phyloP scores from a whole-genome alignment of 2,888 invertebrate genomes.

The Chymomyza fuscimana region DNA sequence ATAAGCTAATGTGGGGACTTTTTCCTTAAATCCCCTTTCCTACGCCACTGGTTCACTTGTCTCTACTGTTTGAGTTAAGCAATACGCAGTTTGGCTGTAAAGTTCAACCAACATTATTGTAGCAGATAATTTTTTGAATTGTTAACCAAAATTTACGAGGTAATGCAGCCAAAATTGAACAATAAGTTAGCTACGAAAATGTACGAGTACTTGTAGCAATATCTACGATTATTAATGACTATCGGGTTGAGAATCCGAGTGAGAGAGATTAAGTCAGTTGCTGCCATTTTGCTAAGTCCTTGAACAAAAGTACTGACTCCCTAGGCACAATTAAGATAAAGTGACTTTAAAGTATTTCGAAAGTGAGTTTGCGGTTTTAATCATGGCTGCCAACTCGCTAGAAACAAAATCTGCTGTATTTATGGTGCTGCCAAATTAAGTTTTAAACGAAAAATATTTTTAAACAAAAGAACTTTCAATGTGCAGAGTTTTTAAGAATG shows the following conservation, averaged over 20 bases:
- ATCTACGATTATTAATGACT: neutral
- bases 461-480: neutral
- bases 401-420: neutral
- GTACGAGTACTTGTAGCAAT: neutral
- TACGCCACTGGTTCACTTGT: no score
- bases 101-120: constrained; percentile 42
- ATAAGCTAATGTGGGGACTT: no score
- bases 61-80: neutral
- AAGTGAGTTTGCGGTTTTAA: neutral
- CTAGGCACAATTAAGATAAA: neutral
- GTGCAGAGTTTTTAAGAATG: no score
- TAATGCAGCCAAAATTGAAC: constrained; percentile 35
- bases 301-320: neutral
- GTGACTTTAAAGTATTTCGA: neutral
- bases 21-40: no score
- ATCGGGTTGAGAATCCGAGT: neutral
- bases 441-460: neutral
- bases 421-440: neutral
- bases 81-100: constrained; percentile 7
- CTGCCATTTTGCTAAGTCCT: neutral
- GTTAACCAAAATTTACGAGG: constrained; percentile 27
- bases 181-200: neutral
- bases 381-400: neutral
- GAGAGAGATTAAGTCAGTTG: neutral
- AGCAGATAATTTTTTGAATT: constrained; percentile 54